Base-by-base conservation (phyloP, 1,140 invertebrate genomes). In the Lithobius niger region DNA sequence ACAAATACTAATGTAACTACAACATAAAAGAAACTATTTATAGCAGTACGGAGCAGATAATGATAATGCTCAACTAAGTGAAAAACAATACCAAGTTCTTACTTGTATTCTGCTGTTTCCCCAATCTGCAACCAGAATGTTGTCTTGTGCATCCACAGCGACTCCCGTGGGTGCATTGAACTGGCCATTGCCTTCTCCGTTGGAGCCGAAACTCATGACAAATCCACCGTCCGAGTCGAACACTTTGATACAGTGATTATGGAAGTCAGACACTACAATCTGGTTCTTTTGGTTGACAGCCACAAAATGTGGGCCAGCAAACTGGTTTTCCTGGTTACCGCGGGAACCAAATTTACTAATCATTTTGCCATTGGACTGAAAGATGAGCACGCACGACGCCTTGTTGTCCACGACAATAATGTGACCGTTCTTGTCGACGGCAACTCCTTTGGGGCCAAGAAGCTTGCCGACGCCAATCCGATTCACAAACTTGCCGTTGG, bases 351-450 rank as follows among this genome's bases (percentile, higher is more conserved):
- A 72, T 57, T 69, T 69, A 36, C 64, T 61, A 13, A 72, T 27
- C 1, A 73, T 52, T 65, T 71, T 67, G 2, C 76, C 76, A 63
- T 74, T 75, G 21, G 70, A 66, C 59, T 75, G 71, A 65, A 79
- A 79, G 28, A 78, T 67, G 43, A 75, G 68, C 27, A 79, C 68
- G 55, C 66, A 67, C 56, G 73, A 77, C 45, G 70, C 75, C 60
- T 79, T 78, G 62, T 79, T 78, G 64, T 79, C 78, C 2, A 78
- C 77, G n/a, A 79, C 76, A 54, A 77, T 70, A 50, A 79, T 74
- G 49, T 74, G 68, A 6, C 77, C 76, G 53, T 74, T 69, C 49
- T 65, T 64, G 55, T 76, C 73, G 2, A 76, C 73, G 27, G 72
- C 71, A 13, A 79, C 61, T 10, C 77, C 77, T 60, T 79, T 78